A percentile compares a stretch with the other conserved stretches of the same genome.
phyloP scores from a whole-genome alignment of 2,888 invertebrate species.

The Villa cingulata region DNA sequence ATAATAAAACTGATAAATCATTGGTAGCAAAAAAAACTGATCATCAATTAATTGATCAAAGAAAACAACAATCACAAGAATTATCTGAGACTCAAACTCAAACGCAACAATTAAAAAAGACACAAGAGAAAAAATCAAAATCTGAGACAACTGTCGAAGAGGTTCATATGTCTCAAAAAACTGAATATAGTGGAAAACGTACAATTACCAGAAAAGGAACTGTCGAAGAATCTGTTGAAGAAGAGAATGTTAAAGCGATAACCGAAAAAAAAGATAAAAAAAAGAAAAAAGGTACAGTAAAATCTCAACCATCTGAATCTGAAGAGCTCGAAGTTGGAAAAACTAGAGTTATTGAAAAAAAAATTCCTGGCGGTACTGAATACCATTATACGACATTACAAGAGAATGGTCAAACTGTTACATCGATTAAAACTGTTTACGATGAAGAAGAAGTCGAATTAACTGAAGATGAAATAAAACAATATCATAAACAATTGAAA shows the following conservation, averaged over 20 bases:
- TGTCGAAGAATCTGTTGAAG: slow-evolving; percentile 9
- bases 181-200: slow-evolving; percentile 28
- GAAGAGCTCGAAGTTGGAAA: slow-evolving; percentile 28
- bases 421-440: slow-evolving; percentile 33
- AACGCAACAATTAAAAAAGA: not conserved
- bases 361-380: slow-evolving; percentile 29
- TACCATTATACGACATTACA: slow-evolving; percentile 30
- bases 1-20: slow-evolving; percentile 19
- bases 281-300: slow-evolving; percentile 20
- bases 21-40: not conserved
- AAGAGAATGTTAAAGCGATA: not conserved
- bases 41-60: not conserved
- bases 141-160: slow-evolving; percentile 13
- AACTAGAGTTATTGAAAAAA: slow-evolving; percentile 27
- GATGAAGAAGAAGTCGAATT: slow-evolving; percentile 32
- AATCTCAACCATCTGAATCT: slow-evolving; percentile 23
- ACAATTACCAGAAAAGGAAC: slow-evolving; percentile 18
- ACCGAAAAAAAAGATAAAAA: slow-evolving; percentile 25
- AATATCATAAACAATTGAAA: slow-evolving; percentile 31
- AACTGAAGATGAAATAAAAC: slow-evolving; percentile 31
- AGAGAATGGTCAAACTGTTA: slow-evolving; percentile 31
- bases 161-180: slow-evolving; percentile 23
- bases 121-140: slow-evolving; percentile 8
- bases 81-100: not conserved
- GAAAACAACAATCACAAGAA: not conserved